Evolutionary conservation across 2,797 vertebrate genomes (phyloP).

Genomic region (Pelobates cultripes): DNA sequence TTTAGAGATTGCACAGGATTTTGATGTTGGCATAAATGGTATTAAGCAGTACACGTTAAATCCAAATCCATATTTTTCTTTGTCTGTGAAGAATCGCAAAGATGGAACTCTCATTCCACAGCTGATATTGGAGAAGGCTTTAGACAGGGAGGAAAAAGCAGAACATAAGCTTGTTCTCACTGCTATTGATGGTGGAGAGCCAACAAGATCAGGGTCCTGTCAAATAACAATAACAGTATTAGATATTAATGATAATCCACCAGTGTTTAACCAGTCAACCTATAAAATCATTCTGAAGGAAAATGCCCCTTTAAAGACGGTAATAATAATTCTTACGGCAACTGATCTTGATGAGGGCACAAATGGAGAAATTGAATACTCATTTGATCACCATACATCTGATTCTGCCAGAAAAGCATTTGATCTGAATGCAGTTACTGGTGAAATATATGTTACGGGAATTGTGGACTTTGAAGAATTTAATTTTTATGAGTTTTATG

Average conservation of each 20-base stretch:
- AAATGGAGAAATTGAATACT: conserved; percentile 19
- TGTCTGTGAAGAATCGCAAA: conserved; percentile 65
- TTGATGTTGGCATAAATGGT: conserved; percentile 62
- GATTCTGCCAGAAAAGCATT: conserved; percentile 17
- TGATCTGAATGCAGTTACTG: conserved; percentile 7
- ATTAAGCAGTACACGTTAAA: conserved; percentile 65
- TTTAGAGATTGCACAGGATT: conserved; percentile 66
- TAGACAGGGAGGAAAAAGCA: conserved; percentile 51
- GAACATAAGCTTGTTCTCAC: conserved; percentile 75
- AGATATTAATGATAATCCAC: conserved; percentile 84
- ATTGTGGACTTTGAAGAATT: conserved; percentile 13
- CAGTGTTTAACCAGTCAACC: conserved; percentile 74
- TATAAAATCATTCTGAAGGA: conserved; percentile 67
- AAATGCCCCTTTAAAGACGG: neutral
- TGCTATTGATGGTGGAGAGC: conserved; percentile 79
- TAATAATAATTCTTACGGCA: conserved; percentile 17
- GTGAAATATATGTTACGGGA: conserved; percentile 16
- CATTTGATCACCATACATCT: conserved; percentile 15
- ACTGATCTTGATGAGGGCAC: conserved; percentile 27
- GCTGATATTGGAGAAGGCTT: conserved; percentile 21
- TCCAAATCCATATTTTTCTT: conserved; percentile 62
- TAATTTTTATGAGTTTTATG: conserved; percentile 21
- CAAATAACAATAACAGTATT: conserved; percentile 74
- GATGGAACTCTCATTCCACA: conserved; percentile 20
- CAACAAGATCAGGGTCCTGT: conserved; percentile 78